These are phyloP conservation scores for Meteorus colon DNA, from an alignment of 2,888 invertebrate species.

Conservation along the genomic window DNA sequence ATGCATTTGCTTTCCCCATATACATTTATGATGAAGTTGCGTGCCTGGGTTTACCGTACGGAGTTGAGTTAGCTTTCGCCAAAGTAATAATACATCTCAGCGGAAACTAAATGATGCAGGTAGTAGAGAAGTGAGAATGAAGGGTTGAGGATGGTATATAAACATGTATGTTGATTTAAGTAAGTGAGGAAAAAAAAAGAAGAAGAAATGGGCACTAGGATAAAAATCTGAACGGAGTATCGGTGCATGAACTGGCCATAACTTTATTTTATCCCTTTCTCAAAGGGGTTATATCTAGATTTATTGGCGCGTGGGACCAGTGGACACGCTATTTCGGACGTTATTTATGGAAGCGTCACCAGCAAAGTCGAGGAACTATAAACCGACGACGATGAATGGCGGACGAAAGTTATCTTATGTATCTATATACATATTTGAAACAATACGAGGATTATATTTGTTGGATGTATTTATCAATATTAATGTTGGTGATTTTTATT, in stretches of 20 bases:
- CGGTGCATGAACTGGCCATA: constrained; percentile 63
- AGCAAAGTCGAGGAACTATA: constrained; percentile 25
- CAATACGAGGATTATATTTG: constrained; percentile 1
- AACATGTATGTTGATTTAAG: too few species aligned
- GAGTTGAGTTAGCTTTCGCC: constrained; percentile 61
- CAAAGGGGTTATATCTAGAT: constrained; percentile 60
- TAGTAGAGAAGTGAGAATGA: constrained; percentile 1
- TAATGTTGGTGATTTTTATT: not conserved
- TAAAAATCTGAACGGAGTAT: constrained; percentile 61
- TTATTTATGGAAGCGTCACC: constrained; percentile 57
- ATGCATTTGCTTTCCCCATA: not conserved
- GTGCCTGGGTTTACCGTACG: constrained; percentile 57
- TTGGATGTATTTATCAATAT: not conserved
- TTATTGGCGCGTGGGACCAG: constrained; percentile 59
- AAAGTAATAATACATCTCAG: constrained; percentile 60
- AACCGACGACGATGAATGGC: constrained; percentile 8
- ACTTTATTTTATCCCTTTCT: constrained; percentile 64
- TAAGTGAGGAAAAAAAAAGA: not conserved
- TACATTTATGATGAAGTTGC: constrained; percentile 57
- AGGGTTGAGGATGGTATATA: constrained; percentile 5
- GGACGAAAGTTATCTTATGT: constrained; percentile 12
- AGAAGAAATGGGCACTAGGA: constrained; percentile 42
- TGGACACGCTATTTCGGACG: constrained; percentile 62
- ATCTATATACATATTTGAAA: not conserved
- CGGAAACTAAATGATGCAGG: constrained; percentile 7